Percentiles rank a stretch among this genome's conserved stretches.
Evolutionary conservation across 2,888 invertebrate genomes (phyloP).

Genomic region (Pristionchus fissidentatus): DNA sequence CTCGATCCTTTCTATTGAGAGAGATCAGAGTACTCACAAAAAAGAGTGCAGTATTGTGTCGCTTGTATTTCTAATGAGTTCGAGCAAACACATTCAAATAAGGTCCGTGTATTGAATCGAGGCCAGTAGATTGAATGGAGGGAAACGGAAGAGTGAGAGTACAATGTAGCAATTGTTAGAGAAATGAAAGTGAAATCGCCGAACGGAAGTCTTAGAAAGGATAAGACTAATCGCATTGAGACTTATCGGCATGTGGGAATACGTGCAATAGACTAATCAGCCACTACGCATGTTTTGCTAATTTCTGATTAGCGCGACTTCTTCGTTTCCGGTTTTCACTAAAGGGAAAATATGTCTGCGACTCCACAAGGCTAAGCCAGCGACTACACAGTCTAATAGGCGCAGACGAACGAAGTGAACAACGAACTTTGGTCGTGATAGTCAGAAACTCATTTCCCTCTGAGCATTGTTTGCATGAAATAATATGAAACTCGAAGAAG

Average conservation of each 20-base stretch:
- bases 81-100: conserved; percentile 42
- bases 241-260: neutral
- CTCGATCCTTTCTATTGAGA: neutral
- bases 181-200: neutral
- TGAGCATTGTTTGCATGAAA: neutral
- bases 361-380: too few relatives aligned
- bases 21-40: neutral
- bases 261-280: neutral
- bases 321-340: too few relatives aligned
- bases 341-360: too few relatives aligned
- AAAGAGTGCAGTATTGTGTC: conserved; percentile 21
- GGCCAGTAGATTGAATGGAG: conserved; percentile 29
- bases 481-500: neutral
- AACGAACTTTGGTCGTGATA: neutral
- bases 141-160: conserved; percentile 11
- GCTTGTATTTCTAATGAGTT: conserved; percentile 43
- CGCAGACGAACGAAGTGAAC: neutral
- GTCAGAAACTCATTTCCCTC: neutral
- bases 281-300: too few relatives aligned
- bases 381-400: too few relatives aligned
- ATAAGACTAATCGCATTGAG: conserved; percentile 19
- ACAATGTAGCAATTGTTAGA: neutral
- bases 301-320: too few relatives aligned
- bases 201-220: conserved; percentile 22
- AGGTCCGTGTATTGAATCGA: too few relatives aligned